Evolutionary conservation across 2,888 invertebrate genomes (phyloP).

Genomic region (Aleiodes alternator): DNA sequence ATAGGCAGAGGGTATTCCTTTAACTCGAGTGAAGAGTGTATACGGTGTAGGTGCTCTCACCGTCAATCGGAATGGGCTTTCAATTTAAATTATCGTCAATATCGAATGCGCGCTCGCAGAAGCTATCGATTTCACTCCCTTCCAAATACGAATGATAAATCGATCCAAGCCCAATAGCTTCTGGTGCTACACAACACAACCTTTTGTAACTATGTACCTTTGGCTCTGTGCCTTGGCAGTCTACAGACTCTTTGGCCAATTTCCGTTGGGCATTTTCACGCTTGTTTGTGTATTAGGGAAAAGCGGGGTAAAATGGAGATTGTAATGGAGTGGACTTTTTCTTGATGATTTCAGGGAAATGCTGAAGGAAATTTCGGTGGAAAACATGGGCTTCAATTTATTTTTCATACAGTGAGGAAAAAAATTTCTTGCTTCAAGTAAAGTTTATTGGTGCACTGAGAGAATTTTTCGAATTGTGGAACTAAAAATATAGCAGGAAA

Average conservation of each 20-base stretch:
- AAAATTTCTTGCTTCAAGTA: too few relatives aligned
- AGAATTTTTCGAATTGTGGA: too few relatives aligned
- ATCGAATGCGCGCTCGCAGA: constrained; percentile 39
- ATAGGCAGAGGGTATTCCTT: constrained; percentile 15
- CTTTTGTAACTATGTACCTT: constrained; percentile 8
- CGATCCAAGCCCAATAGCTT: constrained; percentile 20
- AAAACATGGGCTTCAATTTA: too few relatives aligned
- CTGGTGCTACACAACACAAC: constrained; percentile 27
- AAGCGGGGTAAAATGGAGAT: too few relatives aligned
- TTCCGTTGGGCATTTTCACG: constrained; percentile 36
- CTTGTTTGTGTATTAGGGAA: too few relatives aligned
- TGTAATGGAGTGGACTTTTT: too few relatives aligned
- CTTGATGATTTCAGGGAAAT: too few relatives aligned
- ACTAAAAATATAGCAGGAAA: too few relatives aligned
- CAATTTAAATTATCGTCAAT: constrained; percentile 50
- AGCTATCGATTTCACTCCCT: constrained; percentile 40
- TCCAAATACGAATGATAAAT: constrained; percentile 42
- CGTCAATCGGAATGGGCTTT: constrained; percentile 48
- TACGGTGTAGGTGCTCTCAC: constrained; percentile 18
- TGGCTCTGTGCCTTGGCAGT: constrained; percentile 33
- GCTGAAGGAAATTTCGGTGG: too few relatives aligned
- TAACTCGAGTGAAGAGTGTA: constrained; percentile 33
- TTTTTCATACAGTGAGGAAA: too few relatives aligned
- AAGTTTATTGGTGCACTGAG: too few relatives aligned
- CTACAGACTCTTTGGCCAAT: constrained; percentile 39